Evolutionary conservation across 2,888 invertebrate genomes (phyloP), one percentile per base, ranked within the genome.

Genomic region (Ceraclea dissimilis): DNA sequence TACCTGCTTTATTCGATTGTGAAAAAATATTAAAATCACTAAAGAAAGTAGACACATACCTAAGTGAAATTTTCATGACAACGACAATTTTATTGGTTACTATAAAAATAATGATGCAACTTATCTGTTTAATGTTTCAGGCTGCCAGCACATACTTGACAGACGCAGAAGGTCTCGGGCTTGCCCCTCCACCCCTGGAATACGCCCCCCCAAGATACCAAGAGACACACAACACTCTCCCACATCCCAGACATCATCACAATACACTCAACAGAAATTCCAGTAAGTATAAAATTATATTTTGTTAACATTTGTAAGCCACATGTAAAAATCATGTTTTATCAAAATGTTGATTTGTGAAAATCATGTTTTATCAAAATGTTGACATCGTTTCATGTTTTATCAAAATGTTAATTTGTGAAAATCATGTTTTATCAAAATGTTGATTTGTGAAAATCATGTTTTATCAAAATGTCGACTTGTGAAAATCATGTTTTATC

Each of bases 151-250:
- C 81, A 2, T 83, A 82, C 71, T 70, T 82, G 47, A 69, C 76
- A 64, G 76, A 76, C 43, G 76, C 75, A 2, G 79, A 79, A 39
- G 81, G 73, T 0, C 64, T 76, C 8, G 71, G 74, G 11, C 71
- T 76, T 49, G 76, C 76, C 2, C 89, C 89, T 4, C 88, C 89
- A 0, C 76, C 85, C 21, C 75, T 84, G 68, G 84, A 84, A 67
- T 84, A 83, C 34, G 83, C 83, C 44, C 74, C 72, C 62, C 80
- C 81, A 0, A 73, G 77, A 68, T 77, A 78, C 59, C 74, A 73
- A 1, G 72, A 60, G 33, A 68, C 74, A 2, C 76, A 76, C 63
- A 78, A 78, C 44, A 75, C 77, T 44, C 67, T 81, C 67, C 81
- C 81, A 31, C 82, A 79, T 64, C 79, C 80, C 17, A 77, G 80